A percentile compares a stretch with the other conserved stretches of the same genome.
Evolutionary conservation across 2,113 vertebrate species (phyloP).

Genomic region (Myodes glareolus): DNA sequence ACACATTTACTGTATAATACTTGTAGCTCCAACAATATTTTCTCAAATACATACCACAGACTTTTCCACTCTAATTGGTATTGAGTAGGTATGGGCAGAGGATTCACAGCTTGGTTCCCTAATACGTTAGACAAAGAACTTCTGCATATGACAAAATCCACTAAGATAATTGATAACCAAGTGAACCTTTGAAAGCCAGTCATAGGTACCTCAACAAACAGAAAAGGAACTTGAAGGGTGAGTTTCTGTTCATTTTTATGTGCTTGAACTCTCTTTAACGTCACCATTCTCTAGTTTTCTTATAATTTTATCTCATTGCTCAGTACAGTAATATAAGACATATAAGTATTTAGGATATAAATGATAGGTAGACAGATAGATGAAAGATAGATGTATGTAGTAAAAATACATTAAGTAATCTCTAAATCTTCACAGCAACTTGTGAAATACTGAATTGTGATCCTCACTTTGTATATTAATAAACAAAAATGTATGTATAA

Average conservation of each 20-base stretch:
- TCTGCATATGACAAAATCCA: background rate
- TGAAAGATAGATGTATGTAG: background rate
- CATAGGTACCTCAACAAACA: background rate
- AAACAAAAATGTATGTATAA: background rate
- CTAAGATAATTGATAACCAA: background rate
- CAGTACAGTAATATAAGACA: background rate
- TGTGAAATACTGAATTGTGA: background rate
- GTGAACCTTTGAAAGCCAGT: background rate
- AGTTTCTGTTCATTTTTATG: background rate
- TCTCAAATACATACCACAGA: background rate
- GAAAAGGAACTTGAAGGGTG: background rate
- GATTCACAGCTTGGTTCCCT: background rate
- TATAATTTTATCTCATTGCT: constrained; percentile 35
- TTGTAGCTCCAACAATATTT: background rate
- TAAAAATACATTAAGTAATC: background rate
- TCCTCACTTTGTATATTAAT: background rate
- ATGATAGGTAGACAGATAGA: background rate
- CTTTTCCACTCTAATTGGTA: background rate
- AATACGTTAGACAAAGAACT: background rate
- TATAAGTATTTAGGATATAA: background rate
- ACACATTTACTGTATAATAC: too few species aligned
- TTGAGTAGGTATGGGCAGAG: background rate
- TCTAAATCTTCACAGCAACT: background rate
- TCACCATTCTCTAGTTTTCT: background rate
- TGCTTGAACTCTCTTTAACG: background rate